These are phyloP conservation scores for Ganaspis brasiliensis DNA, from an alignment of 2,888 invertebrate genomes.

Conservation along the genomic window DNA sequence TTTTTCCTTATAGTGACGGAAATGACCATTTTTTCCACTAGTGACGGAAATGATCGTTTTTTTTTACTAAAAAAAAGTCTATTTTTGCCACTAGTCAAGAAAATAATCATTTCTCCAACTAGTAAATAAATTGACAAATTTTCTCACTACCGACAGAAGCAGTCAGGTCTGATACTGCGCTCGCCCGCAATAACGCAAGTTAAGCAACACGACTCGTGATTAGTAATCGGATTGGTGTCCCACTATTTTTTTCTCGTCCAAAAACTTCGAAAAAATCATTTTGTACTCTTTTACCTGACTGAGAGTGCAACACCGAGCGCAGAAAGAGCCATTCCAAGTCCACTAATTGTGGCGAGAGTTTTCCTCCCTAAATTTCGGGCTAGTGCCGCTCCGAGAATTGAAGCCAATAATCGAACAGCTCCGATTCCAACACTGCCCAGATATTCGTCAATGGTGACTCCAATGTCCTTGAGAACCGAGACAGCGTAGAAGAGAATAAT, in stretches of 20 bases:
- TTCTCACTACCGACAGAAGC: no score
- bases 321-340: constrained; percentile 84
- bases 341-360: constrained; percentile 85
- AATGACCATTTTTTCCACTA: no score
- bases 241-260: background rate
- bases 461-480: constrained; percentile 86
- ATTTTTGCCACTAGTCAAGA: no score
- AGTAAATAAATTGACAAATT: no score
- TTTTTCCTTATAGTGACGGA: no score
- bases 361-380: constrained; percentile 86
- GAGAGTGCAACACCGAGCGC: constrained; percentile 81
- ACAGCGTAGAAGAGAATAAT: constrained; percentile 88
- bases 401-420: constrained; percentile 85
- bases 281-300: constrained; percentile 80
- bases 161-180: no score
- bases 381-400: constrained; percentile 85
- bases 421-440: constrained; percentile 87
- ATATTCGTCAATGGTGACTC: constrained; percentile 85
- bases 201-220: background rate
- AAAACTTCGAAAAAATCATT: no score
- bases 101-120: no score
- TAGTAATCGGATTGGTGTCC: background rate
- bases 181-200: background rate
- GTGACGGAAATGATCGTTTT: no score
- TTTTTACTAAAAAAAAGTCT: no score